Evolutionary conservation across 1,140 invertebrate species (phyloP).

Genomic region (Choristoneura fumiferana): DNA sequence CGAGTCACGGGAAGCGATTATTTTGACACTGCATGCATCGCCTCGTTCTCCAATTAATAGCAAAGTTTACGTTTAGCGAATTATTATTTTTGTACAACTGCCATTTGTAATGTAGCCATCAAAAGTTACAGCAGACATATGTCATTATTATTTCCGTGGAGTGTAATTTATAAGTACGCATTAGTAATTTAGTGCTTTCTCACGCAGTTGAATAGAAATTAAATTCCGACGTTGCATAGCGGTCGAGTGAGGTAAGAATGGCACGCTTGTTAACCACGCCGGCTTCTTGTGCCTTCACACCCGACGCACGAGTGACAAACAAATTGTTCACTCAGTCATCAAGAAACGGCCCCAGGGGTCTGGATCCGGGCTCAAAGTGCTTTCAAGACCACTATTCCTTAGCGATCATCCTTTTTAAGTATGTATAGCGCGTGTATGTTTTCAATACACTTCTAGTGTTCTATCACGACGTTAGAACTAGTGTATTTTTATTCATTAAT

Average conservation of each 20-base stretch:
- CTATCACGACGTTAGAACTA: too few relatives aligned
- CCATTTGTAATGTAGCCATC: too few relatives aligned
- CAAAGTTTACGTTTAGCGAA: background rate
- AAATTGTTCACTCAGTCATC: conserved; percentile 31
- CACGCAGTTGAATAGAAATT: conserved; percentile 9
- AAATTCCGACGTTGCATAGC: background rate
- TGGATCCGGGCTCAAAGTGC: conserved; percentile 9
- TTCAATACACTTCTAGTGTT: too few relatives aligned
- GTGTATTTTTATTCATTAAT: too few relatives aligned
- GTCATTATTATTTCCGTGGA: background rate
- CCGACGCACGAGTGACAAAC: conserved; percentile 32
- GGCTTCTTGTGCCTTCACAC: conserved; percentile 20
- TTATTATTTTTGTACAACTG: too few relatives aligned
- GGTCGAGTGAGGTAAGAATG: conserved; percentile 19
- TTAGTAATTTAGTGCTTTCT: background rate
- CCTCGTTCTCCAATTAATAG: background rate
- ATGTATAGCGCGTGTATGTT: too few relatives aligned
- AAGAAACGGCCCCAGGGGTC: background rate
- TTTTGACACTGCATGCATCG: conserved; percentile 9
- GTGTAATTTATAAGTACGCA: background rate
- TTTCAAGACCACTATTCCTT: conserved; percentile 25
- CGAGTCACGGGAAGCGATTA: conserved; percentile 19
- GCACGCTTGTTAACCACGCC: conserved; percentile 34
- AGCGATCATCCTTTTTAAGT: too few relatives aligned
- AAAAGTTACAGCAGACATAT: too few relatives aligned